phyloP scores from a whole-genome alignment of 2,113 vertebrate species.

The Microcebus tavaratra region DNA sequence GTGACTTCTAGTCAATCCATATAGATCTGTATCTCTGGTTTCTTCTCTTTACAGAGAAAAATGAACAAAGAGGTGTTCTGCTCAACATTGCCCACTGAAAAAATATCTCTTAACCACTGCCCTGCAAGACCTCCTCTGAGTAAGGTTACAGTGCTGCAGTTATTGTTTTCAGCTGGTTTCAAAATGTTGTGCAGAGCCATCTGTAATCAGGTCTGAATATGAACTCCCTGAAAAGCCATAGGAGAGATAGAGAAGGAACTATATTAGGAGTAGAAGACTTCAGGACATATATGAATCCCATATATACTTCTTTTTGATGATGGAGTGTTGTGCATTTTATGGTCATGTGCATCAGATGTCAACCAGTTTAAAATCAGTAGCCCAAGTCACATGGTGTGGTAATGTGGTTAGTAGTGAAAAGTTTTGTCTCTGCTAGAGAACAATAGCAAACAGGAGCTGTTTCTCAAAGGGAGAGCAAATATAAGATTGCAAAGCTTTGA shows the following conservation, averaged over 20 bases:
- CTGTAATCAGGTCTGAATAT: background rate
- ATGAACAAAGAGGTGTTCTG: background rate
- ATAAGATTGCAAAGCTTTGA: background rate
- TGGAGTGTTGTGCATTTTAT: background rate
- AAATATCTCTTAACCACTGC: background rate
- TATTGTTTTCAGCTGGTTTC: background rate
- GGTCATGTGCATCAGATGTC: background rate
- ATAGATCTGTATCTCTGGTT: background rate
- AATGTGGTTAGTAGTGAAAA: background rate
- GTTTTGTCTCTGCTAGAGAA: background rate
- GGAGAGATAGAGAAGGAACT: background rate
- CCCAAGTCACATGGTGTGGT: background rate
- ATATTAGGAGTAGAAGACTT: background rate
- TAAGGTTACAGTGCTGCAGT: background rate
- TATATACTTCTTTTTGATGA: background rate
- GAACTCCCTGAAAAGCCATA: background rate
- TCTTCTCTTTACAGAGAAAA: background rate
- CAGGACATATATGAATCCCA: background rate
- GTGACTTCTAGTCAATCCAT: background rate
- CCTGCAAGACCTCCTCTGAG: background rate
- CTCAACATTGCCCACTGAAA: background rate
- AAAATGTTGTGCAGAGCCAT: background rate
- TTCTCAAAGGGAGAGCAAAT: background rate
- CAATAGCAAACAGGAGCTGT: background rate
- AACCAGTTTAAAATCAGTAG: background rate